These are phyloP conservation scores for Graptemys geographica DNA, from an alignment of 2,797 vertebrate genomes.

Conservation along the genomic window DNA sequence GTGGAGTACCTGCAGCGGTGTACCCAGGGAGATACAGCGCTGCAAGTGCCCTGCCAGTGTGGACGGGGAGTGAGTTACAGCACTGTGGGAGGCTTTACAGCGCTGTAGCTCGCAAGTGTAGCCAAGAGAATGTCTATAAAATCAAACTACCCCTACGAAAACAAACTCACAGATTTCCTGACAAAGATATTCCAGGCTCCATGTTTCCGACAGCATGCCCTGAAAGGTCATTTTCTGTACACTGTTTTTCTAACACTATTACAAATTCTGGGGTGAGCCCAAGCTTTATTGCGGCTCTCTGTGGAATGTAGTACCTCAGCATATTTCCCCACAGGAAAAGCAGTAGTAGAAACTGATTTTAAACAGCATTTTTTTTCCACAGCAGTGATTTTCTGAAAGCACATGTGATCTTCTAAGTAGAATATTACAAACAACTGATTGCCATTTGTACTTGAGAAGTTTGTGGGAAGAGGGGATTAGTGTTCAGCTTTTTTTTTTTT, in stretches of 20 bases:
- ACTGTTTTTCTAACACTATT: not conserved
- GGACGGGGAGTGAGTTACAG: too few relatives aligned
- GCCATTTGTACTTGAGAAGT: not conserved
- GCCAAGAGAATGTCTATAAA: not conserved
- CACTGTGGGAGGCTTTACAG: too few relatives aligned
- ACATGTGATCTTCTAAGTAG: rapidly evolving
- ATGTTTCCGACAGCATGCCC: not conserved
- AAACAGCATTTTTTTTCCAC: not conserved
- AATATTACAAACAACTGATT: not conserved
- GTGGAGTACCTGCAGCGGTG: too few relatives aligned
- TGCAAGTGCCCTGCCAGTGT: too few relatives aligned
- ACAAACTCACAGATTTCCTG: not conserved
- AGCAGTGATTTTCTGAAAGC: rapidly evolving
- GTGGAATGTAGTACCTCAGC: not conserved
- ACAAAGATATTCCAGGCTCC: not conserved
- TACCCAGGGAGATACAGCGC: too few relatives aligned
- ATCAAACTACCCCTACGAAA: not conserved
- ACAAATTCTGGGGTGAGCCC: not conserved
- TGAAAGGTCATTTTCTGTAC: too few relatives aligned
- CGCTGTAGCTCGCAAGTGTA: too few relatives aligned
- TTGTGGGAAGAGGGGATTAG: too few relatives aligned
- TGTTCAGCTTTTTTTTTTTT: too few relatives aligned
- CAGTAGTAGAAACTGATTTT: rapidly evolving
- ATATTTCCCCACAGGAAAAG: not conserved
- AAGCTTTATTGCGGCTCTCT: not conserved